These are phyloP conservation scores for Himantopus leucocephalus DNA, from an alignment of 2,113 vertebrate genomes.

Conservation along the genomic window DNA sequence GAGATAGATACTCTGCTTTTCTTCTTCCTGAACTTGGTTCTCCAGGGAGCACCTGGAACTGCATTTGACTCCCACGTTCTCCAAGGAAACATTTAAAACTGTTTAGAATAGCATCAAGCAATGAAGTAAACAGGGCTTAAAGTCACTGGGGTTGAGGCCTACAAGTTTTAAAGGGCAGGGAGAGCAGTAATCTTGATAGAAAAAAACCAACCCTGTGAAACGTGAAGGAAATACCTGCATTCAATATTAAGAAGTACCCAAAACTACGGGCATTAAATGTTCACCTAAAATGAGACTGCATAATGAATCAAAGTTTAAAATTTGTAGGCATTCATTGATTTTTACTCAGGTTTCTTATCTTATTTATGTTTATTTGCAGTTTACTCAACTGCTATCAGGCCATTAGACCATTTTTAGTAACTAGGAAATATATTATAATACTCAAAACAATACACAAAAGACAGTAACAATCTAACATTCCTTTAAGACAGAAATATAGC, in stretches of 20 bases:
- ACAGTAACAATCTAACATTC: neutral
- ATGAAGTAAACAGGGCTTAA: neutral
- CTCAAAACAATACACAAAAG: neutral
- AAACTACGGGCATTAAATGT: neutral
- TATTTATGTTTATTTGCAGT: neutral
- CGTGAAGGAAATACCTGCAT: neutral
- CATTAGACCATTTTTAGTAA: neutral
- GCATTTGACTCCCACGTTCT: neutral
- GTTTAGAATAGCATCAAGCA: neutral
- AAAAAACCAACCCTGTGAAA: neutral
- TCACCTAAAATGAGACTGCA: neutral
- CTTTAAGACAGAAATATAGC: neutral
- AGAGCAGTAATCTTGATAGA: neutral
- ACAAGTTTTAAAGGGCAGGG: neutral
- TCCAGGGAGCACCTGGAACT: neutral
- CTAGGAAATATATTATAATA: neutral
- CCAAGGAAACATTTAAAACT: neutral
- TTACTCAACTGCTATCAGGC: neutral
- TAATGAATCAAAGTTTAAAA: neutral
- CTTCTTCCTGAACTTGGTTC: neutral
- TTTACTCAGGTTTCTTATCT: neutral
- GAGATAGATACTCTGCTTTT: neutral
- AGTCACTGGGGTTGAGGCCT: neutral
- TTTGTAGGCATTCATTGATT: neutral
- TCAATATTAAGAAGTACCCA: neutral